Conservation (phyloP, 2,888 invertebrate species). For the Helicoverpa assulta region DNA sequence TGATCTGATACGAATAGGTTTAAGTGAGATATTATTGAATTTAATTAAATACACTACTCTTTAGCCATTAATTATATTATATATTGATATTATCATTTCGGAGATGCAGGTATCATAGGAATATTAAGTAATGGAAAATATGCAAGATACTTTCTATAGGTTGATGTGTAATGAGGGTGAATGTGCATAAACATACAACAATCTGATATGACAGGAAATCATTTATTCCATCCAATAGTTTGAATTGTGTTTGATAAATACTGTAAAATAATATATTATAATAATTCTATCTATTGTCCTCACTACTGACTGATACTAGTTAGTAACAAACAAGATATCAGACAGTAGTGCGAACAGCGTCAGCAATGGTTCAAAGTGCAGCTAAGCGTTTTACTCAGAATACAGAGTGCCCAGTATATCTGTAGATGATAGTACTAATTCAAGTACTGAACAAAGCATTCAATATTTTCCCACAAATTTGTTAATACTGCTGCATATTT, state of each 20-base stretch:
- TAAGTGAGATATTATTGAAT: neutral
- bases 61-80: neutral
- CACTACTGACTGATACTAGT: constrained; percentile 10
- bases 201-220: constrained; percentile 24
- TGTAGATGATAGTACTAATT: neutral
- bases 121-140: neutral
- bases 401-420: constrained; percentile 4
- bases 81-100: neutral
- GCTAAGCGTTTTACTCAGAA: neutral
- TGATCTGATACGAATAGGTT: constrained; percentile 22
- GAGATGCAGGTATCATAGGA: neutral
- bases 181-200: constrained; percentile 20
- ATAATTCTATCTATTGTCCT: constrained; percentile 3
- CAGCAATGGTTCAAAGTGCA: constrained; percentile 8
- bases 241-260: constrained; percentile 18
- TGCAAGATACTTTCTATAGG: neutral
- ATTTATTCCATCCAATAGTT: constrained; percentile 35
- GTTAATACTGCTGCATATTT: constrained; percentile 16
- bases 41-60: neutral
- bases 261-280: constrained; percentile 16
- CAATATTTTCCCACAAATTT: neutral
- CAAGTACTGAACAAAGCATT: neutral
- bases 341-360: constrained; percentile 10
- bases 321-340: neutral
- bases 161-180: neutral